Evolutionary conservation across 1,140 invertebrate species (phyloP), one percentile per base, ranked within the genome.

Genomic region (Hylyphantes graminicola): DNA sequence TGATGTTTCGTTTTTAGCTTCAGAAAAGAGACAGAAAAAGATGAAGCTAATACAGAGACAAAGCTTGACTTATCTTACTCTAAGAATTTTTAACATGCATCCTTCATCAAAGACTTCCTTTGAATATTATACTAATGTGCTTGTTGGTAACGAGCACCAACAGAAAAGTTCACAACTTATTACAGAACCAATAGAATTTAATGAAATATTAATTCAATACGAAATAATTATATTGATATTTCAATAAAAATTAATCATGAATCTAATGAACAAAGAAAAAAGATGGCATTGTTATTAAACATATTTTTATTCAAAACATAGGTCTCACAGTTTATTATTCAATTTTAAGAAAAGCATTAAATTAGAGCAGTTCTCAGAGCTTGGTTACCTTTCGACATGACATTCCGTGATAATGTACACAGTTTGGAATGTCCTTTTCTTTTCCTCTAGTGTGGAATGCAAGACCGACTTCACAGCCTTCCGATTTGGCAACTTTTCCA

Each of bases 401-500:
- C 72, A 74, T 48, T 55, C 55, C 12, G 21, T 74, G 35, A 57
- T 59, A 74, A 74, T 74, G 17, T 74, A 74, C 72, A 74, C 19
- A 74, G 17, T 57, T 74, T 74, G 21, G 72, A 57, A 13, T 57
- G 50, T 73, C 57, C 17, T 35, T 35, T 35, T 51, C 65, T 68
- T 11, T 55, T 74, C 57, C 72, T 74, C 55, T 55, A 74, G 19
- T 67, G 53, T 74, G 72, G 72, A 74, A 74, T 74, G 72, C 57
- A 51, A 54, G 50, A 53, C 48, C 21, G 72, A 74, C 55, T 70
- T 81, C 68, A 81, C 79, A 81, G 73, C 79, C 55, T 48, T 55
- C 35, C 54, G 76, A 73, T 64, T 73, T 81, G 79, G 57, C 48
- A 72, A 35, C 64, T 35, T 81, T 73, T 67, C 67, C 55, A 81